phyloP scores from a whole-genome alignment of 2,113 vertebrate genomes.

The Chaenogobius annularis region DNA sequence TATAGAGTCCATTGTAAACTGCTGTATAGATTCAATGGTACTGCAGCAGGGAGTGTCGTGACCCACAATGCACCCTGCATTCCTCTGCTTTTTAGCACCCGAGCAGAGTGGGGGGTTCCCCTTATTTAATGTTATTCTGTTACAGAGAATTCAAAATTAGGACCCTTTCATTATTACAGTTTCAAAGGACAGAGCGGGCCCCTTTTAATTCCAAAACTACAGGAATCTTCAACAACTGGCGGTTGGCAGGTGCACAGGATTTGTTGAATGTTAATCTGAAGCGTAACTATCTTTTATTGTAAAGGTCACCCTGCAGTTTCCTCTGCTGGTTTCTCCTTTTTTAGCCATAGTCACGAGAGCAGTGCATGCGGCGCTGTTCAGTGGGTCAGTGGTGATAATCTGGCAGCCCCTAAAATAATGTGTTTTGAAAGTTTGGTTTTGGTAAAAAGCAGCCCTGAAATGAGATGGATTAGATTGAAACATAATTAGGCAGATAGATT shows the following conservation, averaged over 20 bases:
- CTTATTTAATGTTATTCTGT: constrained; percentile 30
- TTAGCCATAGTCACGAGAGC: background rate
- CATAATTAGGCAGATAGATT: too few relatives aligned
- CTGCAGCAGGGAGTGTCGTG: constrained; percentile 50
- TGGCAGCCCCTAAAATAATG: background rate
- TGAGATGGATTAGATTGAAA: too few relatives aligned
- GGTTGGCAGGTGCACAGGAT: constrained; percentile 20
- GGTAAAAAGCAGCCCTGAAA: background rate
- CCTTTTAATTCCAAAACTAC: background rate
- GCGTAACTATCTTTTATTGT: background rate
- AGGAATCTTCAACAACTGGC: constrained; percentile 14
- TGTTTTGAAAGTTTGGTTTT: background rate
- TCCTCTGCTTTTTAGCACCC: constrained; percentile 56
- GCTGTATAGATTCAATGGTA: constrained; percentile 61
- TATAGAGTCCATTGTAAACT: constrained; percentile 68
- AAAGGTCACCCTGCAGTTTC: constrained; percentile 10
- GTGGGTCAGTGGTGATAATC: background rate
- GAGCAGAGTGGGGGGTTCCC: constrained; percentile 22
- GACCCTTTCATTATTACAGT: constrained; percentile 28
- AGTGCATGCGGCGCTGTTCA: background rate
- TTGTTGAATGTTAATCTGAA: constrained; percentile 15
- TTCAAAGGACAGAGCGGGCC: constrained; percentile 10
- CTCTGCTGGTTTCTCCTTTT: constrained; percentile 2
- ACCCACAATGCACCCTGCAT: constrained; percentile 63
- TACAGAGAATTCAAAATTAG: constrained; percentile 31